Evolutionary conservation across 1,140 invertebrate genomes (phyloP).

Genomic region (Zaprionus davidi): DNA sequence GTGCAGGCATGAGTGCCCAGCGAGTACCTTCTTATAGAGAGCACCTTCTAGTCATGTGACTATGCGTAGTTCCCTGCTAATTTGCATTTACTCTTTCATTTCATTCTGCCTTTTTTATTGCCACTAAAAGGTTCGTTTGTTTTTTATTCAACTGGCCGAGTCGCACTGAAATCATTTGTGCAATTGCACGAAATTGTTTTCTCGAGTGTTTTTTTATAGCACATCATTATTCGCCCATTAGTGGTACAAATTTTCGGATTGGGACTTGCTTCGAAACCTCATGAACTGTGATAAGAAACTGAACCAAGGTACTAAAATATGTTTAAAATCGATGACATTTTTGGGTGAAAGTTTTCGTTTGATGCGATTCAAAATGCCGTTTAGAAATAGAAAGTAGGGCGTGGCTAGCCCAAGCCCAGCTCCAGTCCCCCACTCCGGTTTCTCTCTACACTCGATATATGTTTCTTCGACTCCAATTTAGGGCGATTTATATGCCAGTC

Average conservation of each 20-base stretch:
- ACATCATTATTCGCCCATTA: conserved; percentile 38
- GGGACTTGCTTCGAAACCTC: conserved; percentile 36
- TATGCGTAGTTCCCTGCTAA: conserved; percentile 12
- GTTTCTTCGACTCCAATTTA: conserved; percentile 34
- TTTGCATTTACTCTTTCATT: conserved; percentile 58
- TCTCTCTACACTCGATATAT: neutral
- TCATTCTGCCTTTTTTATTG: conserved; percentile 48
- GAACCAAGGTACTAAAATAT: conserved; percentile 37
- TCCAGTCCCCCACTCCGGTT: neutral
- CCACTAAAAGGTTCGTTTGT: conserved; percentile 60
- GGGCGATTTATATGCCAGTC: conserved; percentile 67
- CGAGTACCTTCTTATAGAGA: neutral
- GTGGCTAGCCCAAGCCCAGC: conserved; percentile 38
- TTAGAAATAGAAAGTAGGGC: conserved; percentile 81
- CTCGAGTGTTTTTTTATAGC: conserved; percentile 21
- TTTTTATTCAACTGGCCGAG: conserved; percentile 26
- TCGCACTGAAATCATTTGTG: conserved; percentile 53
- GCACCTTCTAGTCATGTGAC: neutral
- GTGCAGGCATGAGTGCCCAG: neutral
- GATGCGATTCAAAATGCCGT: conserved; percentile 45
- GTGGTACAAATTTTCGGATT: conserved; percentile 47
- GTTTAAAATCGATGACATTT: conserved; percentile 66
- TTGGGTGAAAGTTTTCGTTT: conserved; percentile 67
- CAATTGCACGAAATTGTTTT: conserved; percentile 69
- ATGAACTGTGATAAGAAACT: conserved; percentile 57